Evolutionary conservation across 1,140 invertebrate genomes (phyloP).

Genomic region (Hormaphis cornu): DNA sequence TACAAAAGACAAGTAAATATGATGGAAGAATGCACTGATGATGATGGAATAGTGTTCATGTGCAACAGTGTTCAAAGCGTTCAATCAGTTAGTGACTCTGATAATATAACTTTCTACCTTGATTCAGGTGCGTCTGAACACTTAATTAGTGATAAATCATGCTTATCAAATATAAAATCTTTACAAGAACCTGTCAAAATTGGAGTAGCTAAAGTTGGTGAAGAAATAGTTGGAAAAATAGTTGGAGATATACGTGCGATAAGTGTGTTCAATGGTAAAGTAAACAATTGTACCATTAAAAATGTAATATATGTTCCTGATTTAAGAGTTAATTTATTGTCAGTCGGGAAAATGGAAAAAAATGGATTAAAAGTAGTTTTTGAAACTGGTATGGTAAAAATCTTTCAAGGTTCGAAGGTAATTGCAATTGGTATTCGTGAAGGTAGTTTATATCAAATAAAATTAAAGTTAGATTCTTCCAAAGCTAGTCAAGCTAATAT

Average conservation of each 20-base stretch:
- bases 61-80: neutral
- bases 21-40: neutral
- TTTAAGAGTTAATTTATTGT: neutral
- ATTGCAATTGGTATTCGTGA: neutral
- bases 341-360: neutral
- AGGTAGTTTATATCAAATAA: neutral
- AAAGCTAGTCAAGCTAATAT: no score
- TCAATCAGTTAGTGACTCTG: constrained; percentile 1
- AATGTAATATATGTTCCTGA: constrained; percentile 9
- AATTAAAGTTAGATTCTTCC: neutral
- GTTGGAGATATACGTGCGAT: constrained; percentile 2
- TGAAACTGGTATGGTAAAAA: neutral
- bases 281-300: neutral
- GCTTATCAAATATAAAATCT: neutral
- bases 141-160: neutral
- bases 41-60: neutral
- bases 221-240: constrained; percentile 1
- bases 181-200: constrained; percentile 6
- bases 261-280: neutral
- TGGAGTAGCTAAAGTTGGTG: neutral
- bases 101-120: neutral
- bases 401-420: neutral
- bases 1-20: neutral
- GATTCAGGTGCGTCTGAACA: constrained; percentile 1
- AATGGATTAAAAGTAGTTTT: neutral